Percentiles rank a stretch among this genome's conserved stretches.
These are phyloP conservation scores for Hyperopisus bebe DNA, from an alignment of 2,113 vertebrate species.

Conservation along the genomic window DNA sequence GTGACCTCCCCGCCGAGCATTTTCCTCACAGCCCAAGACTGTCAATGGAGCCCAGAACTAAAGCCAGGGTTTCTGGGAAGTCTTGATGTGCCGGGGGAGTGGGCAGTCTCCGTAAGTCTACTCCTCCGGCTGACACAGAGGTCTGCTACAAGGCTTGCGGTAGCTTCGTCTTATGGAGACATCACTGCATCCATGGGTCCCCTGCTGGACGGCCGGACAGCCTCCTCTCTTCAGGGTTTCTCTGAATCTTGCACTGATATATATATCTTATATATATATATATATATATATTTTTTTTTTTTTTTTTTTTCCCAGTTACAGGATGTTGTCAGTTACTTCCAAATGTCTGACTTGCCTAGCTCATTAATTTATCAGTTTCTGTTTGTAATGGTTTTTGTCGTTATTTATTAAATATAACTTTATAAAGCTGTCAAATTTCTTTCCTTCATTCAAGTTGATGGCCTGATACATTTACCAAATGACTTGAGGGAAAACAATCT, in stretches of 20 bases:
- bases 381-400: conserved; percentile 19
- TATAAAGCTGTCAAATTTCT: not conserved
- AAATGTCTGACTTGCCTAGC: conserved; percentile 16
- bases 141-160: not conserved
- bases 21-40: not conserved
- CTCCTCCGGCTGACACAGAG: not conserved
- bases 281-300: too few species aligned
- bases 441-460: not conserved
- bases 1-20: not conserved
- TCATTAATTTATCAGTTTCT: conserved; percentile 23
- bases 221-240: not conserved
- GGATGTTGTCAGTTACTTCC: conserved; percentile 28
- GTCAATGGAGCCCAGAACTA: not conserved
- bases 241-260: not conserved
- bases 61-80: not conserved
- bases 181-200: not conserved
- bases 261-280: too few species aligned
- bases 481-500: not conserved
- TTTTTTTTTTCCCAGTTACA: conserved; percentile 9
- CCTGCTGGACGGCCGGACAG: not conserved
- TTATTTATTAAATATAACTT: conserved; percentile 30
- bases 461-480: not conserved
- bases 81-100: not conserved
- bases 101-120: not conserved
- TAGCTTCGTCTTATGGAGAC: not conserved